Evolutionary conservation across 2,888 invertebrate genomes (phyloP).

Genomic region (Drosophila maculinotata): DNA sequence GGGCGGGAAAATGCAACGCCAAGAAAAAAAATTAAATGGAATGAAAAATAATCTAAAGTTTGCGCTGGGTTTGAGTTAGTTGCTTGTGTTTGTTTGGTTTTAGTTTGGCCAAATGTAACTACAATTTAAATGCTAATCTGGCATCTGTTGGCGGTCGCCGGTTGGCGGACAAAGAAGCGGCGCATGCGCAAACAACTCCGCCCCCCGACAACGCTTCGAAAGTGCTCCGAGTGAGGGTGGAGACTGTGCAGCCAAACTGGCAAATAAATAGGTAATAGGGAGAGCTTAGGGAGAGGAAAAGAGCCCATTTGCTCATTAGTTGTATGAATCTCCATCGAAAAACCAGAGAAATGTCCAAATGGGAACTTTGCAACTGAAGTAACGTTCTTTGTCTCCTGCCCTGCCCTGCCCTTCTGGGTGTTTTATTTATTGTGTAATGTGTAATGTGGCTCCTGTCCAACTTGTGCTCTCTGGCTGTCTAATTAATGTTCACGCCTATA

Average conservation of each 20-base stretch:
- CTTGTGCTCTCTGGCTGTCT: slow-evolving; percentile 57
- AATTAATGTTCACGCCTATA: slow-evolving; percentile 75
- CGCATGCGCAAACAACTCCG: slow-evolving; percentile 71
- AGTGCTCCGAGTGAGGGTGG: slow-evolving; percentile 44
- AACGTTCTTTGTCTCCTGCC: slow-evolving; percentile 4
- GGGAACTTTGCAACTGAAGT: not conserved
- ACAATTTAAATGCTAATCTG: slow-evolving; percentile 80
- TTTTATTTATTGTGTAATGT: slow-evolving; percentile 64
- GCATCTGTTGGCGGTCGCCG: slow-evolving; percentile 71
- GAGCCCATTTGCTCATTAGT: slow-evolving; percentile 68
- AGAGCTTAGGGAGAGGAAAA: not conserved
- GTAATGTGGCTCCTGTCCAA: slow-evolving; percentile 46
- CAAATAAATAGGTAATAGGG: not conserved
- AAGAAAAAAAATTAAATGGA: slow-evolving; percentile 58
- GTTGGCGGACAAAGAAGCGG: slow-evolving; percentile 53
- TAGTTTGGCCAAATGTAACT: slow-evolving; percentile 75
- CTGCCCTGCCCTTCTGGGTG: slow-evolving; percentile 34
- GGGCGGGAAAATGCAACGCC: slow-evolving; percentile 61
- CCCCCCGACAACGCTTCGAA: slow-evolving; percentile 52
- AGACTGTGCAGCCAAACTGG: slow-evolving; percentile 16
- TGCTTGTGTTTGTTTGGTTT: slow-evolving; percentile 40
- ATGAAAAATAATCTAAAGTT: slow-evolving; percentile 71
- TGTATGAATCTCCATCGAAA: slow-evolving; percentile 28
- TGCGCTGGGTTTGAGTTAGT: slow-evolving; percentile 51
- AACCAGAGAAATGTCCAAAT: slow-evolving; percentile 20